Evolutionary conservation across 2,113 vertebrate species (phyloP), one percentile per base, ranked within the genome.

Genomic region (Hippocampus zosterae): DNA sequence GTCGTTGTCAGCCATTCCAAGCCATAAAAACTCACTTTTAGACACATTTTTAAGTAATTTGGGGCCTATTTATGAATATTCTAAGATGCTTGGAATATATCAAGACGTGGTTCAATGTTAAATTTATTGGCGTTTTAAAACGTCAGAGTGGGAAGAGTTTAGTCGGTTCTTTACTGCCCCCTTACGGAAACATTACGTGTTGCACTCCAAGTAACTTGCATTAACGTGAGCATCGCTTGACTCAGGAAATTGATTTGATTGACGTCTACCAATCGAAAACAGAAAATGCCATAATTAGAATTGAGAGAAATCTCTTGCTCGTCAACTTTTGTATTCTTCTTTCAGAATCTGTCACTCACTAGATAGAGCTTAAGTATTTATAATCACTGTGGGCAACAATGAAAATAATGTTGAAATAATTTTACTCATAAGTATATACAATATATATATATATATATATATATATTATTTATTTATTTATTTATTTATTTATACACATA

Each of bases 301-400:
- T 1, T 25, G n/a, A 1, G 3, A 63, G 13, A 40, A 27, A 27
- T 59, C 5, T 44, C 21, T 15, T 10, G 27, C 0, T 55, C 12
- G 27, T 13, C 0, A 60, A 60, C 15, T 33, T 33, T 60, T 33
- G 27, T 4, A 60, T 33, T 33, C 12, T 52, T 53, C 61, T 44
- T 41, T 8, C 3, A 8, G 0, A 48, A n/a, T 50, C 63, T 56
- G 76, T 71, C 52, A 67, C 66, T 79, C 86, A 85, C 84, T 73
- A 88, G 88, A 66, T 75, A 56, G 82, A 61, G 78, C 84, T 82
- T 33, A 42, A 42, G 37, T 41, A 63, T 41, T 41, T 41, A 11
- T 40, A n/a, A 64, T 64, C 40, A 2, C 62, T 23, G 23, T 79
- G 67, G 33, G 65, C 37, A 46, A 69, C 40, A 44, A 21, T 18